phyloP scores from a whole-genome alignment of 2,797 vertebrate genomes.

The Rhyacichthys aspro region DNA sequence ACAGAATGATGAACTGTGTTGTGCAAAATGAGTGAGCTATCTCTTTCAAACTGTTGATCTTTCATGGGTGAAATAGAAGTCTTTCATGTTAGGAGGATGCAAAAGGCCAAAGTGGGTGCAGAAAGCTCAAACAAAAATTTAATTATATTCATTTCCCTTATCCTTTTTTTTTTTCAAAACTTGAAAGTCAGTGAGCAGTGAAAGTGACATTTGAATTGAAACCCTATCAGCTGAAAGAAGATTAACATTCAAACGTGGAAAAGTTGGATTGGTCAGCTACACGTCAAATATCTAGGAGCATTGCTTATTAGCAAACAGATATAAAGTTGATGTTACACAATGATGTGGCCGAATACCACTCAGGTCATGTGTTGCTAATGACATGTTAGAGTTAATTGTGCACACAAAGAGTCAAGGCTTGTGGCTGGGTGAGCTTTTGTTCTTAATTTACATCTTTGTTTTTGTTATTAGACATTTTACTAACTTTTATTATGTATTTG shows the following conservation, averaged over 20 bases:
- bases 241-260: constrained; percentile 46
- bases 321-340: no score
- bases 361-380: no score
- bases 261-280: constrained; percentile 26
- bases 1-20: constrained; percentile 45
- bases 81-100: constrained; percentile 60
- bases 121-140: constrained; percentile 42
- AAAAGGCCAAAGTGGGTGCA: constrained; percentile 58
- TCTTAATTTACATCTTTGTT: no score
- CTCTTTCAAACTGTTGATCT: constrained; percentile 66
- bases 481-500: no score
- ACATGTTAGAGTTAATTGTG: no score
- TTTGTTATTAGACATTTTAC: no score
- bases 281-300: constrained; percentile 32
- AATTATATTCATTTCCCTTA: constrained; percentile 31
- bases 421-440: no score
- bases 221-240: constrained; percentile 27
- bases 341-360: background rate
- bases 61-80: constrained; percentile 68
- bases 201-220: constrained; percentile 56
- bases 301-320: constrained; percentile 8
- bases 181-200: constrained; percentile 41
- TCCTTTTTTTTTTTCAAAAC: constrained; percentile 12
- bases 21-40: constrained; percentile 56
- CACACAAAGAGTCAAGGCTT: no score